These are phyloP conservation scores for Labroides dimidiatus DNA, from an alignment of 2,797 vertebrate genomes.

Conservation along the genomic window DNA sequence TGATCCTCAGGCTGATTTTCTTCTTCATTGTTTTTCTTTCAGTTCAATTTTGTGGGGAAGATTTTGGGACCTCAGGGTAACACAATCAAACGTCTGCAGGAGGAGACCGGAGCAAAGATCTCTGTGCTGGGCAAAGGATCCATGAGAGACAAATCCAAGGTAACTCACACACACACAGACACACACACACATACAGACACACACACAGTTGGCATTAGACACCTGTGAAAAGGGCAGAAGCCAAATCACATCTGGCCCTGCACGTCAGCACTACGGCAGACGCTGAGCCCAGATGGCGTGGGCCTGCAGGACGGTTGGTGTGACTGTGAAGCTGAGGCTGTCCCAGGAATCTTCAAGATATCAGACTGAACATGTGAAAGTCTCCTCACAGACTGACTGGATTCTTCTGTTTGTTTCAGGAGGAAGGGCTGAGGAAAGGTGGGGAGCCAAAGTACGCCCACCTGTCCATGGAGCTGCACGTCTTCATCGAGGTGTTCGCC, in stretches of 20 bases:
- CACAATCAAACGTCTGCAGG: slow-evolving; percentile 97
- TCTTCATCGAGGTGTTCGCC: slow-evolving; percentile 97
- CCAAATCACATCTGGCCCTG: slow-evolving; percentile 57
- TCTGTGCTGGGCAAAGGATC: slow-evolving; percentile 98
- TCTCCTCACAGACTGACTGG: too few species aligned
- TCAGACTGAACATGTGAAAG: too few species aligned
- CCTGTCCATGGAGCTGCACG: slow-evolving; percentile 95
- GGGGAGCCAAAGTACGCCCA: slow-evolving; percentile 97
- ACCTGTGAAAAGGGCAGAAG: slow-evolving; percentile 52
- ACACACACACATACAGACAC: slow-evolving; percentile 1
- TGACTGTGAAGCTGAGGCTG: slow-evolving; percentile 56
- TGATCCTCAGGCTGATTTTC: slow-evolving; percentile 37
- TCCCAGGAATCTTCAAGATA: background rate
- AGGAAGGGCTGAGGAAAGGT: slow-evolving; percentile 93
- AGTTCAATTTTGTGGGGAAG: slow-evolving; percentile 99
- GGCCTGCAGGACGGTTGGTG: slow-evolving; percentile 17
- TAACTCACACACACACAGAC: slow-evolving; percentile 56
- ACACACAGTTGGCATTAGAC: slow-evolving; percentile 22
- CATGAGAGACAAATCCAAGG: slow-evolving; percentile 98
- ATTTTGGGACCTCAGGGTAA: slow-evolving; percentile 98
- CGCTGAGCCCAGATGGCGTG: slow-evolving; percentile 60
- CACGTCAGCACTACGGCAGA: slow-evolving; percentile 33
- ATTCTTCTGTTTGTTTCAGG: slow-evolving; percentile 82
- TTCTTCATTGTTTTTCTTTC: slow-evolving; percentile 51
- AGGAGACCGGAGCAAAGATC: slow-evolving; percentile 98